Evolutionary conservation across 2,113 vertebrate genomes (phyloP).

Genomic region (Phrynosoma platyrhinos): DNA sequence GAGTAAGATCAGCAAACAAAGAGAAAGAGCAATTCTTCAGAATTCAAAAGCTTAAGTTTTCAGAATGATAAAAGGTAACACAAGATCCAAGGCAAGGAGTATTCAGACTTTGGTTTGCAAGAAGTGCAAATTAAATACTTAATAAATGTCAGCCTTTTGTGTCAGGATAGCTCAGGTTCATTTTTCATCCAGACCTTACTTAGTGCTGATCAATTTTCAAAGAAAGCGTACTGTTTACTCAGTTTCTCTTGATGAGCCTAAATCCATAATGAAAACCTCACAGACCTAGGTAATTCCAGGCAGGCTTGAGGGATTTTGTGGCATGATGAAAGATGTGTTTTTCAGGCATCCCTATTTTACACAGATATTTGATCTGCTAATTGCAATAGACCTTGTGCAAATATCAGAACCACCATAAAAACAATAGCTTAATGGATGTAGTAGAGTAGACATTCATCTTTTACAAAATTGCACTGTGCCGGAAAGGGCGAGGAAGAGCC

Average conservation of each 20-base stretch:
- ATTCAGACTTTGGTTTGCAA: slow-evolving; percentile 39
- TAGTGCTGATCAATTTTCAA: slow-evolving; percentile 57
- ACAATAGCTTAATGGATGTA: slow-evolving; percentile 3
- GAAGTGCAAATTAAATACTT: slow-evolving; percentile 30
- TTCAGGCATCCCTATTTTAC: slow-evolving; percentile 24
- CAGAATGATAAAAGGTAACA: slow-evolving; percentile 14
- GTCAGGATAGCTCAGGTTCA: slow-evolving; percentile 55
- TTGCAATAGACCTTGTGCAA: slow-evolving; percentile 45
- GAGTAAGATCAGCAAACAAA: not conserved
- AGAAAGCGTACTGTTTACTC: slow-evolving; percentile 56
- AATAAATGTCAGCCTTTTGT: slow-evolving; percentile 49
- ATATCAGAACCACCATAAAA: slow-evolving; percentile 34
- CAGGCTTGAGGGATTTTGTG: slow-evolving; percentile 40
- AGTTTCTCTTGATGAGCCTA: slow-evolving; percentile 65
- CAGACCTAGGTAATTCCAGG: slow-evolving; percentile 49
- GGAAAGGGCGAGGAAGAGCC: too few relatives aligned
- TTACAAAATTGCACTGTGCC: slow-evolving; percentile 13
- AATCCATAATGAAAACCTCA: slow-evolving; percentile 26
- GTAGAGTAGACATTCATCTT: not conserved
- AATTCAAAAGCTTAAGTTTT: not conserved
- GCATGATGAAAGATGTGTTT: slow-evolving; percentile 37
- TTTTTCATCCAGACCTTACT: slow-evolving; percentile 61
- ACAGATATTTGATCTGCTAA: slow-evolving; percentile 41
- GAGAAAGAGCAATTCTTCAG: not conserved
- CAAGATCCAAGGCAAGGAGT: slow-evolving; percentile 21